phyloP scores from a whole-genome alignment of 1,140 invertebrate genomes.

The Scylla paramamosain region DNA sequence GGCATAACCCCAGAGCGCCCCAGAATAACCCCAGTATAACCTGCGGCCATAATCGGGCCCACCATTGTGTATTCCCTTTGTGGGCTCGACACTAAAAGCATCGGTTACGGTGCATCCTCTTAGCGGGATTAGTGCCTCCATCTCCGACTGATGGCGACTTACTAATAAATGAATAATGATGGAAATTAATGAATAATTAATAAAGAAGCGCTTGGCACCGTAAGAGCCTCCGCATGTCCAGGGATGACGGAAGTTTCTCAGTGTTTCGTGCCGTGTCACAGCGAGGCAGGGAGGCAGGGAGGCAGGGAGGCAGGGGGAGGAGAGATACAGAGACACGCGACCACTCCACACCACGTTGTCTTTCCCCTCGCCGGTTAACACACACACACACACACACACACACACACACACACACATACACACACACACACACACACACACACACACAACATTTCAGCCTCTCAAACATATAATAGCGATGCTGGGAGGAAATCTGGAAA shows the following conservation, averaged over 20 bases:
- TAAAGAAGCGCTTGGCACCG: constrained; percentile 69
- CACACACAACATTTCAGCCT: not conserved
- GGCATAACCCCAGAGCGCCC: not conserved
- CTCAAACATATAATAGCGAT: not conserved
- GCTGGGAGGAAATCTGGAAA: constrained; percentile 42
- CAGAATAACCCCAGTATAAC: constrained; percentile 62
- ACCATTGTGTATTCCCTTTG: constrained; percentile 72
- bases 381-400: constrained; percentile 5
- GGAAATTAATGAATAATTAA: constrained; percentile 75
- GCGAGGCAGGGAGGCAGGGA: not conserved
- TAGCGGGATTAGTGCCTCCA: constrained; percentile 72
- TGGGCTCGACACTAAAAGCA: constrained; percentile 65
- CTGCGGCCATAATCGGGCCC: constrained; percentile 61
- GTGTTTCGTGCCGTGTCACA: constrained; percentile 49
- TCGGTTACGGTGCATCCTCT: constrained; percentile 75
- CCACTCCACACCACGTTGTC: not conserved
- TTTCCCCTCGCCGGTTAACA: not conserved
- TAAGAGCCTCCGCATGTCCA: constrained; percentile 42
- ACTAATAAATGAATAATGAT: constrained; percentile 75
- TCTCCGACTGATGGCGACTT: constrained; percentile 71
- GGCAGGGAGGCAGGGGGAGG: not conserved
- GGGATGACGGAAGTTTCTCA: constrained; percentile 15
- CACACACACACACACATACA: constrained; percentile 10
- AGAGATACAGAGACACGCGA: not conserved
- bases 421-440: not conserved